Conservation (phyloP, 2,888 invertebrate species). For the Selenia dentaria region DNA sequence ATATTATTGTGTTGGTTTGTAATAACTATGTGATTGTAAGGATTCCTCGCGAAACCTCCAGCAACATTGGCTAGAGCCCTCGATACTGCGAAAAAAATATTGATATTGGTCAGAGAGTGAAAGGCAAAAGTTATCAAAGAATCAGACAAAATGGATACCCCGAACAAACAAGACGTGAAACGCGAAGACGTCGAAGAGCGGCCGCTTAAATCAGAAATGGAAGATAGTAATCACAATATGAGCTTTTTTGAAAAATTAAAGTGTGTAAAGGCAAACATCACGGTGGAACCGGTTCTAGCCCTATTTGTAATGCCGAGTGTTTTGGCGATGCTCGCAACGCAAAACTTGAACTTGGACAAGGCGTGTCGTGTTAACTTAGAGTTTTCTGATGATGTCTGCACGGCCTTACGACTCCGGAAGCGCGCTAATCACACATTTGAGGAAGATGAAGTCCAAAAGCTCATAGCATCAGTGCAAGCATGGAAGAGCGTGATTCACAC, state of each 20-base stretch:
- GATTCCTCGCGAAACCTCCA: constrained; percentile 1
- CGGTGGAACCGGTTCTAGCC: constrained; percentile 87
- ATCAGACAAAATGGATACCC: constrained; percentile 49
- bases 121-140: constrained; percentile 16
- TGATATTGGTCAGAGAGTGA: constrained; percentile 17
- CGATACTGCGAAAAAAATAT: neutral
- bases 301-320: constrained; percentile 88
- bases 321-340: constrained; percentile 89
- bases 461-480: constrained; percentile 81
- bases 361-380: constrained; percentile 92
- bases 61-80: constrained; percentile 2
- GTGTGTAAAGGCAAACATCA: constrained; percentile 82
- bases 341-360: constrained; percentile 93
- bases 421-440: constrained; percentile 87
- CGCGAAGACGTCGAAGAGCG: constrained; percentile 53
- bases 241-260: constrained; percentile 72
- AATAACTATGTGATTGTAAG: constrained; percentile 45
- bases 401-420: constrained; percentile 87
- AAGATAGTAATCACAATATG: constrained; percentile 56
- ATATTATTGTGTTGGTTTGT: constrained; percentile 40
- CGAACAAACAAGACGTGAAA: constrained; percentile 41
- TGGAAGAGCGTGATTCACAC: constrained; percentile 84
- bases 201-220: constrained; percentile 57
- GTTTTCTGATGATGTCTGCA: constrained; percentile 88
- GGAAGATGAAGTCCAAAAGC: constrained; percentile 86